Evolutionary conservation across 1,140 invertebrate genomes (phyloP).

Genomic region (Dreissena rostriformis): DNA sequence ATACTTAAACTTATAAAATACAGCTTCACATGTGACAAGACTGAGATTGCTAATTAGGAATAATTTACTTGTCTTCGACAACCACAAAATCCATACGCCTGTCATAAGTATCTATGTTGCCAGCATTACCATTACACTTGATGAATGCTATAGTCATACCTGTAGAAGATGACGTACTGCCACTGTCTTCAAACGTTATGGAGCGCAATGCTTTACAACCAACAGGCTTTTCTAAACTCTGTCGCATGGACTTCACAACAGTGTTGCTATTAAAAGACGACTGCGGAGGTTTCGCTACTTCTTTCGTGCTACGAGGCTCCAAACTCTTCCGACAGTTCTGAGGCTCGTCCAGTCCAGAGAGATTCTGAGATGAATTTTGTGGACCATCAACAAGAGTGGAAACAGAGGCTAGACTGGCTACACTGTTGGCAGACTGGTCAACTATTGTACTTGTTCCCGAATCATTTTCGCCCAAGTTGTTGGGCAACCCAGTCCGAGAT

Average conservation of each 20-base stretch:
- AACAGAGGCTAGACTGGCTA: conserved; percentile 46
- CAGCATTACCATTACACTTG: too few species aligned
- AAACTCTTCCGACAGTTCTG: neutral
- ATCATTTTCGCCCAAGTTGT: conserved; percentile 38
- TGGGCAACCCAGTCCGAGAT: conserved; percentile 9
- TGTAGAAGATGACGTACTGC: neutral
- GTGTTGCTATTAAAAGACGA: neutral
- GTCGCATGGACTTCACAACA: neutral
- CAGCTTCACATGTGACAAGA: too few species aligned
- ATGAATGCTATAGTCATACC: neutral
- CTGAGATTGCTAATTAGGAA: too few species aligned
- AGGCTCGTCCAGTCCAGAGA: conserved; percentile 20
- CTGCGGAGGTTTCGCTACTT: neutral
- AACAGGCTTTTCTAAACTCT: neutral
- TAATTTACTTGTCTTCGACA: too few species aligned
- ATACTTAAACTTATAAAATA: too few species aligned
- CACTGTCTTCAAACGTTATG: conserved; percentile 30
- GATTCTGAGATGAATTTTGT: conserved; percentile 43
- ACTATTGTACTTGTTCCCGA: conserved; percentile 53
- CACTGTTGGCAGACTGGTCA: conserved; percentile 50
- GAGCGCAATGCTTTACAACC: conserved; percentile 5
- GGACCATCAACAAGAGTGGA: conserved; percentile 46
- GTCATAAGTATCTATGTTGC: too few species aligned
- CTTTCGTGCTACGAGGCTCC: neutral
- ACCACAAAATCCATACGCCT: too few species aligned